Conservation (phyloP, 1,140 invertebrate genomes). For the Ganaspis sp. region DNA sequence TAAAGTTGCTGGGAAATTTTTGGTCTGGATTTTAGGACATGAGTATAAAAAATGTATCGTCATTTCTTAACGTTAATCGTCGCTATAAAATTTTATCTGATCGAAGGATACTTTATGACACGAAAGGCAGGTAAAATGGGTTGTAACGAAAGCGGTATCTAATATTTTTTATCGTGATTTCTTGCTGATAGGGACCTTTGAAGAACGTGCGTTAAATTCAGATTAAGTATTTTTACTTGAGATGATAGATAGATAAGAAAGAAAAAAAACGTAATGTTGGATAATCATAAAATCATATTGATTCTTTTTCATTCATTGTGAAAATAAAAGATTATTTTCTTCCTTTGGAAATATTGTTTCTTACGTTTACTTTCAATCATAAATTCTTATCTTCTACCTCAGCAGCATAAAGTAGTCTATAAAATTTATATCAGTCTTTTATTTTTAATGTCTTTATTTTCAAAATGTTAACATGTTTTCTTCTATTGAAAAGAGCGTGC, state of each 20-base stretch:
- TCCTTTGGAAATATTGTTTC: neutral
- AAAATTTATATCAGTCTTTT: constrained; percentile 7
- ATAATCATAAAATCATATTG: neutral
- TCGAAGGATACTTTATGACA: constrained; percentile 21
- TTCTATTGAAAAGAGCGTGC: neutral
- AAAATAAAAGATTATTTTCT: neutral
- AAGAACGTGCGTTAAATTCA: constrained; percentile 8
- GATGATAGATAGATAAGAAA: neutral
- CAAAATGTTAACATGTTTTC: neutral
- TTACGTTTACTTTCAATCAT: neutral
- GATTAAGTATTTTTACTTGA: neutral
- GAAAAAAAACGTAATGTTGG: neutral
- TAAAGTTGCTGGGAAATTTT: neutral
- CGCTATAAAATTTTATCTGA: constrained; percentile 25
- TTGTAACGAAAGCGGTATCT: constrained; percentile 11
- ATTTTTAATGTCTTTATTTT: constrained; percentile 5
- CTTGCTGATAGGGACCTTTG: neutral
- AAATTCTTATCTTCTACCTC: neutral
- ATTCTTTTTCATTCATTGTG: neutral
- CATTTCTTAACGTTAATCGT: constrained; percentile 14
- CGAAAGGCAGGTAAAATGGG: constrained; percentile 12
- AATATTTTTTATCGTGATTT: constrained; percentile 18
- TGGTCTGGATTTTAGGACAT: neutral
- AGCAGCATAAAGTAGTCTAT: neutral
- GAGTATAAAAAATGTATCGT: constrained; percentile 19